Conservation (phyloP, 2,888 invertebrate species). For the Dryocosmus kuriphilus region DNA sequence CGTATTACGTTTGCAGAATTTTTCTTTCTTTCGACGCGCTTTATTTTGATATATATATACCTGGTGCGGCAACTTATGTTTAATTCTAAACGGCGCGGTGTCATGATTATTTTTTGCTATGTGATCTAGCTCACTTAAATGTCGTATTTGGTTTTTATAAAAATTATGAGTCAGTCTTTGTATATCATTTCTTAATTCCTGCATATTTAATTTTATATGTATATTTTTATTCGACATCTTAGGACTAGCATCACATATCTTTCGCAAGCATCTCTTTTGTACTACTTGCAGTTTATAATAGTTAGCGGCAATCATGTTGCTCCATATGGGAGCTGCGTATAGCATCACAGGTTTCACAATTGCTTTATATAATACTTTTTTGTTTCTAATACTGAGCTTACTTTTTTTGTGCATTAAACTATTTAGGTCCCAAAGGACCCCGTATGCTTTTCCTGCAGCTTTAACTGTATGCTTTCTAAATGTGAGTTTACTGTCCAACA, state of each 20-base stretch:
- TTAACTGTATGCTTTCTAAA: too few species aligned
- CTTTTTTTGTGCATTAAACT: too few species aligned
- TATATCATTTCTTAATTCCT: background rate
- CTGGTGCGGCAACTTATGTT: constrained; percentile 25
- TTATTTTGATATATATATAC: constrained; percentile 36
- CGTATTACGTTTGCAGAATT: background rate
- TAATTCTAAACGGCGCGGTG: constrained; percentile 19
- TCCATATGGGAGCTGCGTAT: background rate
- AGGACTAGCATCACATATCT: too few species aligned
- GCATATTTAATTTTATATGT: background rate
- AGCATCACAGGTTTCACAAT: too few species aligned
- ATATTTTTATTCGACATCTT: too few species aligned
- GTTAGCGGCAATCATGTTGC: background rate
- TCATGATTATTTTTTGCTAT: background rate
- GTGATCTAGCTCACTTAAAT: background rate
- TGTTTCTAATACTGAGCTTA: too few species aligned
- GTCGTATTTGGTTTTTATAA: background rate
- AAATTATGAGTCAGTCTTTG: background rate
- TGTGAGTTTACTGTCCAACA: too few species aligned
- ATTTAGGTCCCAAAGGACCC: too few species aligned
- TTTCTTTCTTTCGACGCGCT: background rate
- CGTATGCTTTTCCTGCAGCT: too few species aligned
- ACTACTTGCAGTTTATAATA: too few species aligned
- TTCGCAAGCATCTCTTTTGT: too few species aligned
- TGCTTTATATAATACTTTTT: too few species aligned